Evolutionary conservation across 1,140 invertebrate genomes (phyloP).

Genomic region (Xylocopa sonorina): DNA sequence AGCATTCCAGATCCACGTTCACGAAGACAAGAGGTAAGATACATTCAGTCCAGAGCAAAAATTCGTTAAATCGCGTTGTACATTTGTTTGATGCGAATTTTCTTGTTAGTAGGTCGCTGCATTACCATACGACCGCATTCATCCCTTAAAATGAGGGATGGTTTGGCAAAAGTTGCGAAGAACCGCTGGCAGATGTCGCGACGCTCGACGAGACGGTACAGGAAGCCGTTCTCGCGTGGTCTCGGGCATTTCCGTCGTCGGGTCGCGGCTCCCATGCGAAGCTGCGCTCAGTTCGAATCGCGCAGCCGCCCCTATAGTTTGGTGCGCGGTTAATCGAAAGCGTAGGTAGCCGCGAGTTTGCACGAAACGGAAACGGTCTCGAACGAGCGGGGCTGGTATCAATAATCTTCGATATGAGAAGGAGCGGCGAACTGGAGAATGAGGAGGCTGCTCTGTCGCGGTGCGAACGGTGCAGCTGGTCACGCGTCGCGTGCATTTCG

Average conservation of each 20-base stretch:
- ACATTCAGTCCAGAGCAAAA: not conserved
- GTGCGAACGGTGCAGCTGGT: not conserved
- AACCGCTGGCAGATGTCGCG: constrained; percentile 9
- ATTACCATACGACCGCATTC: constrained; percentile 20
- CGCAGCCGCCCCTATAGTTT: constrained; percentile 71
- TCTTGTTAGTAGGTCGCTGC: constrained; percentile 1
- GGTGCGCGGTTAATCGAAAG: constrained; percentile 40
- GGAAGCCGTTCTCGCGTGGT: constrained; percentile 30
- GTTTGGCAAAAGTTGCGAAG: not conserved
- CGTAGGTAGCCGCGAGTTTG: too few species aligned
- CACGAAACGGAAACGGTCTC: not conserved
- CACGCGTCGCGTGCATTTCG: constrained; percentile 7
- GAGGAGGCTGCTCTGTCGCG: not conserved
- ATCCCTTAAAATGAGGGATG: not conserved
- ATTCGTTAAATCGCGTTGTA: too few species aligned
- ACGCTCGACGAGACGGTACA: not conserved
- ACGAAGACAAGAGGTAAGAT: not conserved
- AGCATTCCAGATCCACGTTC: not conserved
- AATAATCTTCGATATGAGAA: not conserved
- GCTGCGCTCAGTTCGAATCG: constrained; percentile 74
- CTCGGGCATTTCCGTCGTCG: constrained; percentile 61
- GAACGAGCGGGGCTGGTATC: not conserved
- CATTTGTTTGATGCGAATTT: not conserved
- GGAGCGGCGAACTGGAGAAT: not conserved
- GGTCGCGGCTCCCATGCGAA: constrained; percentile 66